phyloP scores from a whole-genome alignment of 2,113 vertebrate species.

The Lamprotornis superbus region DNA sequence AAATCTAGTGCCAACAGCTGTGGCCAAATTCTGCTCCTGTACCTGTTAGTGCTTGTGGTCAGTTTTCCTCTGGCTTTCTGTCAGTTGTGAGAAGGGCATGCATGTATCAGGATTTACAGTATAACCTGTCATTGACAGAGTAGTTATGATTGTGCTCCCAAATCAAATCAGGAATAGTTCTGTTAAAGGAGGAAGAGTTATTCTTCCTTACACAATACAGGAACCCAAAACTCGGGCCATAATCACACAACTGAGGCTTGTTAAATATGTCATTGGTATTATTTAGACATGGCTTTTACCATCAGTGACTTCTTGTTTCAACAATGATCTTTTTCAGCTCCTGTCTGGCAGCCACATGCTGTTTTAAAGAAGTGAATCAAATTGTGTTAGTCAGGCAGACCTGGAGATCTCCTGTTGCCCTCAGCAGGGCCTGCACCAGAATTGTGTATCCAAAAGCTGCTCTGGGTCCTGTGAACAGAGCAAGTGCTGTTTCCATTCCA shows the following conservation, averaged over 20 bases:
- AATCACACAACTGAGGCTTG: neutral
- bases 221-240: neutral
- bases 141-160: neutral
- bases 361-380: neutral
- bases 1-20: neutral
- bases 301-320: neutral
- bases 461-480: neutral
- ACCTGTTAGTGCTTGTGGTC: neutral
- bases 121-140: neutral
- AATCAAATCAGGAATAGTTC: neutral
- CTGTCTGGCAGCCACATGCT: neutral
- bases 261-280: neutral
- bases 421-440: neutral
- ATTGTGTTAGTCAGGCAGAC: neutral
- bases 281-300: neutral
- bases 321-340: neutral
- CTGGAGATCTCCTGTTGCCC: neutral
- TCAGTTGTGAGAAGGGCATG: neutral
- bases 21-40: neutral
- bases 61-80: neutral
- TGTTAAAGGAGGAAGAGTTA: neutral
- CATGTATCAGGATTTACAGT: neutral
- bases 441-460: neutral
- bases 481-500: neutral
- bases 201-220: neutral